Conservation (phyloP, 2,797 vertebrate species). For the Poecilia velifera region DNA sequence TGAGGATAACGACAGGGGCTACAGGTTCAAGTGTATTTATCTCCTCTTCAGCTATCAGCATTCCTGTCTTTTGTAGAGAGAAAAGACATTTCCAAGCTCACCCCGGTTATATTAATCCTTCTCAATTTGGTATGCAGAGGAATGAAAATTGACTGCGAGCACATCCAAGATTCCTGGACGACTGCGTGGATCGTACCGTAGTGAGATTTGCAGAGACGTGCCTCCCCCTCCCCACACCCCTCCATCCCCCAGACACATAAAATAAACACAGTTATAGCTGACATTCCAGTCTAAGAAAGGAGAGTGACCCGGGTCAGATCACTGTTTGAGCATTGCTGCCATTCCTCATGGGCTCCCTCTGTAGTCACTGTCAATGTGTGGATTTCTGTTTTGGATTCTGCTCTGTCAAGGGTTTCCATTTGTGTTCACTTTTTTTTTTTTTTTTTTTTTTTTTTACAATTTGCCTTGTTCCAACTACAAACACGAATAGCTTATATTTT, state of each 20-base stretch:
- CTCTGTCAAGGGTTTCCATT: slow-evolving; percentile 35
- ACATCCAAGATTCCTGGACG: slow-evolving; percentile 15
- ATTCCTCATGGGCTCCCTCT: slow-evolving; percentile 57
- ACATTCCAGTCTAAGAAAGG: slow-evolving; percentile 58
- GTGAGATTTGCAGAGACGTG: slow-evolving; percentile 23
- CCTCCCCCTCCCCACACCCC: slow-evolving; percentile 19
- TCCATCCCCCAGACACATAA: slow-evolving; percentile 22
- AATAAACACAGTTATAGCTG: slow-evolving; percentile 56
- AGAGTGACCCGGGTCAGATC: slow-evolving; percentile 58
- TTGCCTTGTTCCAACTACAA: background rate
- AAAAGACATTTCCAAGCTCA: slow-evolving; percentile 15
- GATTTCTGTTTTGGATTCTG: slow-evolving; percentile 24
- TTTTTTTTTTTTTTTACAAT: background rate
- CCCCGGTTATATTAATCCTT: background rate
- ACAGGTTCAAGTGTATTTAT: slow-evolving; percentile 25
- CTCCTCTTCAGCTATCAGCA: slow-evolving; percentile 23
- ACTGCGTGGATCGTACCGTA: slow-evolving; percentile 21
- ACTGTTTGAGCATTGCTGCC: slow-evolving; percentile 64
- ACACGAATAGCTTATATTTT: background rate
- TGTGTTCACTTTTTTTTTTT: background rate
- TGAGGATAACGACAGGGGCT: slow-evolving; percentile 9
- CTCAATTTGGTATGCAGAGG: background rate
- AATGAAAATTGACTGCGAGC: slow-evolving; percentile 13
- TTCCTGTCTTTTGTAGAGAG: slow-evolving; percentile 33
- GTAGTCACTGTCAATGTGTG: slow-evolving; percentile 20